These are phyloP conservation scores for Cryptotermes secundus DNA, from an alignment of 1,140 invertebrate species.

Conservation along the genomic window DNA sequence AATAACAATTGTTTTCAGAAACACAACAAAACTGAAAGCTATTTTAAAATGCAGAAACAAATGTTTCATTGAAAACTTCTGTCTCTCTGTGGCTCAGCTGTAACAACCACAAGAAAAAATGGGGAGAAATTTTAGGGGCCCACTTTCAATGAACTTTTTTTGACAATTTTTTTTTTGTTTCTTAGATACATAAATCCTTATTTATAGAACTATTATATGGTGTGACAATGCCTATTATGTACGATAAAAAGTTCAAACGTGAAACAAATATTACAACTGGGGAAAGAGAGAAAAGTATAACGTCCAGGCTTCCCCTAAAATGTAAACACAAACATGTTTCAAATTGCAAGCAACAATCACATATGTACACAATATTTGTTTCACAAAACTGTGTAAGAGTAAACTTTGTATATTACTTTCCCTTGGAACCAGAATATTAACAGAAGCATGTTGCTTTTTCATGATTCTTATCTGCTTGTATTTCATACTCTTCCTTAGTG, in stretches of 20 bases:
- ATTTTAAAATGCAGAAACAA: constrained; percentile 17
- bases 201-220: constrained; percentile 16
- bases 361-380: constrained; percentile 15
- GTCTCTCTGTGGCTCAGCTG: neutral
- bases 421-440: neutral
- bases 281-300: neutral
- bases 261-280: constrained; percentile 20
- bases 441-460: neutral
- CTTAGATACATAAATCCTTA: constrained; percentile 19
- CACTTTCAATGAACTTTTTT: neutral
- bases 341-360: constrained; percentile 5
- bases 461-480: neutral
- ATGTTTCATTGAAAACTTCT: neutral
- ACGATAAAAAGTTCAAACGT: constrained; percentile 17
- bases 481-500: neutral
- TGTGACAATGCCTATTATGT: neutral
- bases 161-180: constrained; percentile 12
- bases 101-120: neutral
- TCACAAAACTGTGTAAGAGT: neutral
- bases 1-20: constrained; percentile 17
- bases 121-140: constrained; percentile 7
- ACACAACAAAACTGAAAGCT: neutral
- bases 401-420: constrained; percentile 11
- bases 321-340: neutral
- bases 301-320: neutral